Evolutionary conservation across 2,797 vertebrate genomes (phyloP), one percentile per base, ranked within the genome.

Genomic region (Ptychobarbus kaznakovi): DNA sequence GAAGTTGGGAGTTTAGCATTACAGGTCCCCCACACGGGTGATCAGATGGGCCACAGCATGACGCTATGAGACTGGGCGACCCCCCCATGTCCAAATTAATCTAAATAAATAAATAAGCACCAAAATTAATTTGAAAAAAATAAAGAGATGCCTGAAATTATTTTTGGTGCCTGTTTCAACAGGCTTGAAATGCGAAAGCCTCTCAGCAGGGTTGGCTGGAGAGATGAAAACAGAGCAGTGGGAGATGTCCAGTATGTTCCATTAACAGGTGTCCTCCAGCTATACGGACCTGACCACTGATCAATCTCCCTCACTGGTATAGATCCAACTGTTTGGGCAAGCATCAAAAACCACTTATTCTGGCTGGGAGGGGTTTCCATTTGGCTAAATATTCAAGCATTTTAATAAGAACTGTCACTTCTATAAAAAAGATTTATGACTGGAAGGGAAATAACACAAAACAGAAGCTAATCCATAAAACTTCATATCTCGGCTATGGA

Each of bases 401-500:
- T 87, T 89, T 89, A 89, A 88, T 87, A 78, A 75, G 86, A 87
- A 65, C 76, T 89, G 88, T 87, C 88, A 90, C 51, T 51, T 86
- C 79, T 81, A 81, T 81, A 89, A 88, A 87, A 81, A 90, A 86
- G 89, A 92, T 91, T 89, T 84, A 90, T 89, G 83, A 79, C 86
- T 84, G 53, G 72, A 63, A 82, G 72, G 85, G 49, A 81, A 84
- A 85, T 78, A 73, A 85, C 35, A 49, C 82, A 77, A 86, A 86
- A 85, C 76, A 77, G 77, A 81, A 84, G 78, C 75, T 79, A 87
- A 86, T 89, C 73, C 74, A 88, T 89, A 89, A 83, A 90, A 88
- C 83, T 85, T 89, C 81, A 87, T 83, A 86, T 90, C 86, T 85
- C 25, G 3, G 84, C 69, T 84, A 85, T 20, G 28, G 75, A 63